These are phyloP conservation scores for Drosophila neutralis DNA, from an alignment of 2,888 invertebrate species.

Conservation along the genomic window DNA sequence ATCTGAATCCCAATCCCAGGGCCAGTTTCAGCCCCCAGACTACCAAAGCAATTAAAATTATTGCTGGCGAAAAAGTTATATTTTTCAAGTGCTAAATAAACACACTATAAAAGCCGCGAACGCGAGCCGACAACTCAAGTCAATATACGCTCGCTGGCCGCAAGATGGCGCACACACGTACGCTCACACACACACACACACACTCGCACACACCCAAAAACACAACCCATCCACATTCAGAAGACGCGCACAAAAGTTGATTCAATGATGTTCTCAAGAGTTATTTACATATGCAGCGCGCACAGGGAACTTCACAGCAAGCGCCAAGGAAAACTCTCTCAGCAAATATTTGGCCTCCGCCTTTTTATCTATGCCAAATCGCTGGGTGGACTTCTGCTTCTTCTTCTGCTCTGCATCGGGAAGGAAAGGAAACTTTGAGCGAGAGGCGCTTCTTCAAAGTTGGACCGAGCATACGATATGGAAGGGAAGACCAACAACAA, in stretches of 20 bases:
- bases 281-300: conserved; percentile 77
- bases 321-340: conserved; percentile 50
- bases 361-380: conserved; percentile 62
- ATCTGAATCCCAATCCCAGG: conserved; percentile 35
- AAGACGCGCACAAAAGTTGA: conserved; percentile 59
- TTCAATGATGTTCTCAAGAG: conserved; percentile 71
- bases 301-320: conserved; percentile 42
- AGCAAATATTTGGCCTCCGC: conserved; percentile 58
- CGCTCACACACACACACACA: conserved; percentile 13
- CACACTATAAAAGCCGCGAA: conserved; percentile 75
- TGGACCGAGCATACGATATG: conserved; percentile 37
- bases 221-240: conserved; percentile 10
- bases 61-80: conserved; percentile 79
- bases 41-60: conserved; percentile 83
- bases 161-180: conserved; percentile 25
- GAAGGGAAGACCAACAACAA: conserved; percentile 28
- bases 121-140: conserved; percentile 50
- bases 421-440: background rate
- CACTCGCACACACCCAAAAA: conserved; percentile 4
- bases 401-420: background rate
- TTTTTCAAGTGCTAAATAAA: conserved; percentile 83
- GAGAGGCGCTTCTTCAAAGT: conserved; percentile 44
- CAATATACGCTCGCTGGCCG: conserved; percentile 50
- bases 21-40: conserved; percentile 36
- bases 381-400: conserved; percentile 37